A percentile compares a stretch with the other conserved stretches of the same genome.
Conservation (phyloP, 35 echinoderm and acorn worm genomes). For the Ptychodera flava region DNA sequence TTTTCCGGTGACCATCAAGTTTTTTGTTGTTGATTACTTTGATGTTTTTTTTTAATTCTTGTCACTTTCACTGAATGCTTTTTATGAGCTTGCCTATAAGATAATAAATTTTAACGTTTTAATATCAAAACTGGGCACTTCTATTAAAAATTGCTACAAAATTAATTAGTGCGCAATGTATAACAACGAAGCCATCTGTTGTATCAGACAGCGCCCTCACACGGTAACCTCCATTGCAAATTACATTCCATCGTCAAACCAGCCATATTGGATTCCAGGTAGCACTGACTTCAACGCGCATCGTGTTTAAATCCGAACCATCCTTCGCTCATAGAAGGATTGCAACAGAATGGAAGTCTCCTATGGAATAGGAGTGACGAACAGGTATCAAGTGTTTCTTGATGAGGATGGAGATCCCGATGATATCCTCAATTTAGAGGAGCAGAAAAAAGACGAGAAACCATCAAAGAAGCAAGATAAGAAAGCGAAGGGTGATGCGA, state of each 20-base stretch:
- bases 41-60: no score
- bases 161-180: no score
- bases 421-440: constrained; percentile 56
- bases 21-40: no score
- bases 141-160: no score
- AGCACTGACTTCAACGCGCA: constrained; percentile 14
- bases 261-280: constrained; percentile 66
- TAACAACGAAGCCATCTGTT: no score
- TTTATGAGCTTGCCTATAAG: no score
- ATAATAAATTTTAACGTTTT: no score
- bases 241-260: neutral
- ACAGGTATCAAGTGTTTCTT: constrained; percentile 68
- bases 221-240: constrained; percentile 5
- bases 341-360: constrained; percentile 59
- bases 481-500: constrained; percentile 56
- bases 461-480: constrained; percentile 43
- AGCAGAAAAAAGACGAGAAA: constrained; percentile 56
- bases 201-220: constrained; percentile 11
- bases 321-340: constrained; percentile 80
- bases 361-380: constrained; percentile 72
- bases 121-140: no score
- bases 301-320: constrained; percentile 81
- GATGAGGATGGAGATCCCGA: constrained; percentile 77
- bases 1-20: no score
- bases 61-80: no score